These are phyloP conservation scores for Polyergus mexicanus DNA, from an alignment of 1,140 invertebrate species.

Conservation along the genomic window DNA sequence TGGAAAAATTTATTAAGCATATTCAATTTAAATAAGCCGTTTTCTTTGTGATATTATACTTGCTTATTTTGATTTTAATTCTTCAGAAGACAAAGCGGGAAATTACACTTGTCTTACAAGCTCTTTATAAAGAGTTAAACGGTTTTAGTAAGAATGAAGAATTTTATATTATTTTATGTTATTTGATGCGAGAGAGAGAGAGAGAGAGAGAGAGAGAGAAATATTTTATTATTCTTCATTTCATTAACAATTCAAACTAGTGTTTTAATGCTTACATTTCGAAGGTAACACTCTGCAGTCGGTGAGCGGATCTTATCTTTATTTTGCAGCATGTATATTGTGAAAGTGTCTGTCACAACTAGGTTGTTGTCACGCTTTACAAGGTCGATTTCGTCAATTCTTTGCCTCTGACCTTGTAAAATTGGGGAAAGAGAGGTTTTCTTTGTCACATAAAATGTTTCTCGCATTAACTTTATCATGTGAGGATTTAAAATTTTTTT, in stretches of 20 bases:
- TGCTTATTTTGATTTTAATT: not conserved
- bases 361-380: constrained; percentile 15
- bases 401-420: not conserved
- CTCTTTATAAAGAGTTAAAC: not conserved
- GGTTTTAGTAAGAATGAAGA: too few species aligned
- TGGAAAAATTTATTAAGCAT: too few species aligned
- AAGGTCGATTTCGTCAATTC: constrained; percentile 49
- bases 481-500: not conserved
- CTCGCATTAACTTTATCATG: not conserved
- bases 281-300: not conserved
- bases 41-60: not conserved
- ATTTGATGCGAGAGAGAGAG: too few species aligned
- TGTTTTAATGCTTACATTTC: constrained; percentile 7
- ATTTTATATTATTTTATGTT: too few species aligned
- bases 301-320: constrained; percentile 26
- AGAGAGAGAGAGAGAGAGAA: too few species aligned
- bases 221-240: too few species aligned
- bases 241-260: too few species aligned
- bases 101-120: too few species aligned
- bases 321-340: not conserved
- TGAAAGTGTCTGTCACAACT: constrained; percentile 37
- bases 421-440: constrained; percentile 16
- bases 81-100: not conserved
- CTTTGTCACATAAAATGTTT: not conserved
- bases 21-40: not conserved